phyloP scores from a whole-genome alignment of 2,888 invertebrate genomes.

The Malthinus flaveolus region DNA sequence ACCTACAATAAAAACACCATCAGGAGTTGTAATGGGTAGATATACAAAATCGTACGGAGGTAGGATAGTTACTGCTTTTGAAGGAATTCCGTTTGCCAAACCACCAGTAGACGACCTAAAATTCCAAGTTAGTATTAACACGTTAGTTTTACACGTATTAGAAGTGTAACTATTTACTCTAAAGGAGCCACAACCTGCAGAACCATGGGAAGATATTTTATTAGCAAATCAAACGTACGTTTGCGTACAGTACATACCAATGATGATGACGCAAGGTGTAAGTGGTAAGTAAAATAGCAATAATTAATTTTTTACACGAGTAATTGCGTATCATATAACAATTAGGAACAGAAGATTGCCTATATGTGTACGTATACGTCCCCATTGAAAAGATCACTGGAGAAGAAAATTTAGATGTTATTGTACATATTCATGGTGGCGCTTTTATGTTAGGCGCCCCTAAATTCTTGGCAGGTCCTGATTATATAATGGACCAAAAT shows the following conservation, averaged over 20 bases:
- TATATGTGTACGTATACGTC: slow-evolving; percentile 65
- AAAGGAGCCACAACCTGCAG: slow-evolving; percentile 37
- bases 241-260: slow-evolving; percentile 38
- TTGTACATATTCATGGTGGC: slow-evolving; percentile 57
- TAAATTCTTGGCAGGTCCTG: slow-evolving; percentile 52
- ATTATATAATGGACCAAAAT: slow-evolving; percentile 51
- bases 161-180: neutral
- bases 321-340: neutral
- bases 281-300: slow-evolving; percentile 6
- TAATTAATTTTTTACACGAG: neutral
- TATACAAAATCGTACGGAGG: slow-evolving; percentile 39
- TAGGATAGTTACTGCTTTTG: slow-evolving; percentile 58
- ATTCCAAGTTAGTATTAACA: slow-evolving; percentile 50
- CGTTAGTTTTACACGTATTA: too few species aligned
- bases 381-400: slow-evolving; percentile 55
- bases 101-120: slow-evolving; percentile 63
- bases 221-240: slow-evolving; percentile 40
- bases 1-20: slow-evolving; percentile 17
- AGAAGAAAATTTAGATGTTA: slow-evolving; percentile 51
- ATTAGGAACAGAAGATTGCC: slow-evolving; percentile 68
- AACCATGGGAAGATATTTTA: slow-evolving; percentile 40
- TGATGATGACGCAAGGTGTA: slow-evolving; percentile 28
- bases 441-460: slow-evolving; percentile 54
- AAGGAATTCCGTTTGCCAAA: slow-evolving; percentile 66
- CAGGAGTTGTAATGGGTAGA: slow-evolving; percentile 21